These are phyloP conservation scores for Aphodius sticticus DNA, from an alignment of 2,888 invertebrate genomes.

Conservation along the genomic window DNA sequence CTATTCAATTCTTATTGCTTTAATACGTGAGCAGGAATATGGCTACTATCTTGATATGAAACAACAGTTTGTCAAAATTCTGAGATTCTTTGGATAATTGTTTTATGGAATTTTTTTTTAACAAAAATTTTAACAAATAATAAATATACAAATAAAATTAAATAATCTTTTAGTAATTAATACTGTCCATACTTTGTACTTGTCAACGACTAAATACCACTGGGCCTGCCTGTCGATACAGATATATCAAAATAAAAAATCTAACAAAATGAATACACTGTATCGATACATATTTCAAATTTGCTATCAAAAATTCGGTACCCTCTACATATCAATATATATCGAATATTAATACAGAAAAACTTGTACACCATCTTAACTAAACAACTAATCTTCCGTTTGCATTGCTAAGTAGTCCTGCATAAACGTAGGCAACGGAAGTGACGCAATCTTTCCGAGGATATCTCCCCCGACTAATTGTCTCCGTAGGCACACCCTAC, in stretches of 20 bases:
- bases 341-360: background rate
- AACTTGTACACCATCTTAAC: background rate
- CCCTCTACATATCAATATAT: background rate
- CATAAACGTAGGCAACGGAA: constrained; percentile 66
- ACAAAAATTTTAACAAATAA: background rate
- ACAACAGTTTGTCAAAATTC: background rate
- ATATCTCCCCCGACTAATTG: constrained; percentile 28
- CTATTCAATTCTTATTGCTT: background rate
- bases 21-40: background rate
- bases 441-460: constrained; percentile 56
- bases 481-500: constrained; percentile 66
- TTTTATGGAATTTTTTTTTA: background rate
- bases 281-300: too few relatives aligned
- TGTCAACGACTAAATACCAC: background rate
- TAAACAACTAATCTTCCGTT: background rate
- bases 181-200: background rate
- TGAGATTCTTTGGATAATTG: background rate
- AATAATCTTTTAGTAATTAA: constrained; percentile 30
- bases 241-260: background rate
- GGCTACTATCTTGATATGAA: background rate
- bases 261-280: background rate
- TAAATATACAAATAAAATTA: background rate
- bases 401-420: constrained; percentile 64
- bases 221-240: background rate
- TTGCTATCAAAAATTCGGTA: too few relatives aligned